Base-by-base conservation (phyloP, 2,888 invertebrate species). In the Drosophila buzzatii region DNA sequence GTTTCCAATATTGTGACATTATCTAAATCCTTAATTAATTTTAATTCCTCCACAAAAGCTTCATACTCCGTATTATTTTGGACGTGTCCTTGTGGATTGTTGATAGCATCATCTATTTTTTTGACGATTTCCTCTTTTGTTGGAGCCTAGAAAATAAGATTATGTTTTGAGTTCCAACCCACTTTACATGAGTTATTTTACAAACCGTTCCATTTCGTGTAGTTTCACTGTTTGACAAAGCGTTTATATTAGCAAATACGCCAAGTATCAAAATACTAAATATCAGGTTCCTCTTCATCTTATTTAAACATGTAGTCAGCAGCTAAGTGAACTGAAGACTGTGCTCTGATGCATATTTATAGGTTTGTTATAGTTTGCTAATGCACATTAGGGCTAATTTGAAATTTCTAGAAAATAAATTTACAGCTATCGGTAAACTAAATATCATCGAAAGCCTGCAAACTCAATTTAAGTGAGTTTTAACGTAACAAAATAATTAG, bases 41-140 rank as follows among this genome's bases (percentile, higher is more conserved):
- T 27, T 47, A 44, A 14, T 2, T 8, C 5, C 14, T 18, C 23
- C 0, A 45, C 5, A 14, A 6, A 3, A 3, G 3, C 2, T 3
- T 33, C 8, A 31, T 53, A 66, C 12, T 66, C 66, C 4, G 9
- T 7, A 66, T 66, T 66, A 8, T 45, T 39, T 4, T 3, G 0
- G 9, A 5, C 6, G 16, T 27, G 1, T 5, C 67, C 66, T 12
- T 23, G 31, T 9, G 31, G 42, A 0, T 51, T 12, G 3, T 44
- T 9, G 2, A 41, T 63, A 12, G 8, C 9, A 16, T 3, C 6
- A 2, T 35, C 18, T 1, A 65, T 27, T 7, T 35, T 20, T 31
- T 7, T 2, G 1, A 18, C 37, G 27, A 20, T 0, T 27, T 5
- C 5, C 5, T 27, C 1, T 3, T 10, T 3, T 0, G 12, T 3